Evolutionary conservation across 92 coral and sea anemone species (phyloP), one percentile per base, ranked within the genome.

Genomic region (Palythoa grandis): DNA sequence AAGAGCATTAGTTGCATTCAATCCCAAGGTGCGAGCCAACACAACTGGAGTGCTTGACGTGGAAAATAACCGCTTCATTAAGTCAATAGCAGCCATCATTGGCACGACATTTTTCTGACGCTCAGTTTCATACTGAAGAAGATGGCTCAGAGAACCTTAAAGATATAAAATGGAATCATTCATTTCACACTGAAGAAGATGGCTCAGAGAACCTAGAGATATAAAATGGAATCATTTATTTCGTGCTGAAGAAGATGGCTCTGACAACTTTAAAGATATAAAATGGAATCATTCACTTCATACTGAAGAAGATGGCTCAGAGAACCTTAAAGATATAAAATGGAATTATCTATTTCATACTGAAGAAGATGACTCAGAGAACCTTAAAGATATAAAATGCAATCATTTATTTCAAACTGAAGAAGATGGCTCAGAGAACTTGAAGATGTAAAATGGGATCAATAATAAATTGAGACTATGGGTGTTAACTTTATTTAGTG

Each of bases 51-150:
- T 54, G 68, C 93, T 90, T 43, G 99, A 97, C 0, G 95, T 97
- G n/a, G 99, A 95, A 80, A 94, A 97, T n/a, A 97, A 88, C 69
- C 94, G 92, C 74, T 97, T 97, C 72, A 97, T 88, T 0, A 92
- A 29, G 88, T 97, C 98, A 65, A 93, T 92, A 19, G 94, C 94
- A 35, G 91, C 88, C 86, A 95, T 97, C 97, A 97, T 95, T 54
- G 95, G 96, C 1, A 93, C 92, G 6, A 90, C 94, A 75, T 88
- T 82, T 72, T 88, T 89, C 88, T 96, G 99, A 11, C 99, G 93
- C 53, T 85, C 91, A 38, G 99, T 96, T 80, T 96, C 99, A 72
- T 96, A 96, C 53, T 89, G 86, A 69, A 92, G 90, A 7, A 96
- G 94, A 83, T 92, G 96, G 16, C 90, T 91, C 66, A 96, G 78